Evolutionary conservation across 2,797 vertebrate genomes (phyloP).

Genomic region (Thamnophis elegans): DNA sequence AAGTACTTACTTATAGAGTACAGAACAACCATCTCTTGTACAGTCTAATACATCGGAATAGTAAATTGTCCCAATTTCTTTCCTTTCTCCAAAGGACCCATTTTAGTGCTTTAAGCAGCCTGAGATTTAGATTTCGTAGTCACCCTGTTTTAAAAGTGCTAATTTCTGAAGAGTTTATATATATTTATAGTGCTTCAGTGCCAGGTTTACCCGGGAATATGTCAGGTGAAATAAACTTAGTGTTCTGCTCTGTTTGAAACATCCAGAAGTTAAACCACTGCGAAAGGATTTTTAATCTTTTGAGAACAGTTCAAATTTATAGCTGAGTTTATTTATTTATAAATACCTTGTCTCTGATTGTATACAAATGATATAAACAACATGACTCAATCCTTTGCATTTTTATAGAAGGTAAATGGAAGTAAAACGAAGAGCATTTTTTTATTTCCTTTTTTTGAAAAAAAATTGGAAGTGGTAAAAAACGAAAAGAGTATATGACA

Average conservation of each 20-base stretch:
- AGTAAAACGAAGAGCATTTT: slow-evolving; percentile 17
- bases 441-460: slow-evolving; percentile 1
- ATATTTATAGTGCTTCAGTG: slow-evolving; percentile 62
- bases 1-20: slow-evolving; percentile 24
- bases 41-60: slow-evolving; percentile 38
- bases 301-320: slow-evolving; percentile 65
- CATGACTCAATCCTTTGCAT: slow-evolving; percentile 78
- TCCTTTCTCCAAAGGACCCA: neutral
- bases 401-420: slow-evolving; percentile 55
- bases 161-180: slow-evolving; percentile 61
- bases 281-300: slow-evolving; percentile 50
- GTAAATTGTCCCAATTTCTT: slow-evolving; percentile 33
- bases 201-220: slow-evolving; percentile 41
- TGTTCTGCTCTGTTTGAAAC: slow-evolving; percentile 43
- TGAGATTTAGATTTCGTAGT: slow-evolving; percentile 34
- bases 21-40: slow-evolving; percentile 57
- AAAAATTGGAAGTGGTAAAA: neutral
- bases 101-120: slow-evolving; percentile 22
- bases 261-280: slow-evolving; percentile 40
- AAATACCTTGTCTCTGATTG: slow-evolving; percentile 73
- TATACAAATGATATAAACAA: slow-evolving; percentile 80
- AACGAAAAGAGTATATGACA: neutral
- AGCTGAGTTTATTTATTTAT: slow-evolving; percentile 80
- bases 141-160: slow-evolving; percentile 51
- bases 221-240: slow-evolving; percentile 52